Percentiles rank a stretch among this genome's conserved stretches.
Conservation (phyloP, 2,113 vertebrate species). For the Chionis minor region DNA sequence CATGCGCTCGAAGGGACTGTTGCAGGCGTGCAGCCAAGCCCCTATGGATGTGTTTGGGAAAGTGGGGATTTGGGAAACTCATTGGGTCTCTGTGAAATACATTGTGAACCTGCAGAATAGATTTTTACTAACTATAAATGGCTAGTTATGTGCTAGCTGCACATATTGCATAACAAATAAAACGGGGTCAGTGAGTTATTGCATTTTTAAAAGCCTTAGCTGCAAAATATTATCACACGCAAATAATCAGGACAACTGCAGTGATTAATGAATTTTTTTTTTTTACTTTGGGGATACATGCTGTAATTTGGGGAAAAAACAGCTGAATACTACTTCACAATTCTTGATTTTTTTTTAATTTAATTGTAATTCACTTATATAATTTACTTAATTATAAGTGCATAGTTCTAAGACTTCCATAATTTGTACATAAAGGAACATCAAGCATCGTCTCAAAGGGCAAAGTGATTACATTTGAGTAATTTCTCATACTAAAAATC, state of each 20-base stretch:
- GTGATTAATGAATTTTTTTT: not conserved
- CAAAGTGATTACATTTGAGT: constrained; percentile 1
- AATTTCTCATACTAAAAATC: not conserved
- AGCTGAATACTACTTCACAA: not conserved
- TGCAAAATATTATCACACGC: not conserved
- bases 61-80: not conserved
- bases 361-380: not conserved
- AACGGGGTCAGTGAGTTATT: not conserved
- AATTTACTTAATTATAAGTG: constrained; percentile 6
- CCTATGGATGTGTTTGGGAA: not conserved
- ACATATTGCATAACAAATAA: not conserved
- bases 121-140: not conserved
- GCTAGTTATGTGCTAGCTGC: not conserved
- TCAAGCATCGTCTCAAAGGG: constrained; percentile 13
- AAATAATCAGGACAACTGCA: not conserved
- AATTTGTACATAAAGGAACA: constrained; percentile 29
- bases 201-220: not conserved
- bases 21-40: not conserved
- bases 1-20: accelerated
- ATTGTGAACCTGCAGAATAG: not conserved
- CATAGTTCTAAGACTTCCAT: not conserved
- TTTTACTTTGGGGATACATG: not conserved
- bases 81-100: not conserved
- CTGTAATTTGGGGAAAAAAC: not conserved
- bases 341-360: not conserved